Conservation (phyloP, 2,888 invertebrate genomes). For the Koerneria pararmatus region DNA sequence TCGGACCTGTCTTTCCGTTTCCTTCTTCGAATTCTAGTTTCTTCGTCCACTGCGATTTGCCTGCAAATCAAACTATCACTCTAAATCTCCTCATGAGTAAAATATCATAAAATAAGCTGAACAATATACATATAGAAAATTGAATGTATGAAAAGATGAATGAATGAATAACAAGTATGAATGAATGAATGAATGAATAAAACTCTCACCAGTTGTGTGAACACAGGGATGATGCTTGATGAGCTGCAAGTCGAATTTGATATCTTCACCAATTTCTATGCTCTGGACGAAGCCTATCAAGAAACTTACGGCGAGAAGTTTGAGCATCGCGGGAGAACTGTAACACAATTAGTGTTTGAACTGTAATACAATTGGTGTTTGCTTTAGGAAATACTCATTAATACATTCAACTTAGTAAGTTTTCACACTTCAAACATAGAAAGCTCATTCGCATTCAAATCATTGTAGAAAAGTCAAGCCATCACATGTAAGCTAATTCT, state of each 20-base stretch:
- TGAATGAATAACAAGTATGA: not conserved
- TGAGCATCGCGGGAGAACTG: too few relatives aligned
- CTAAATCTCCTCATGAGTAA: conserved; percentile 10
- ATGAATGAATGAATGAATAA: not conserved
- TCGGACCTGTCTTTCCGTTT: conserved; percentile 48
- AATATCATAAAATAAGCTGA: not conserved
- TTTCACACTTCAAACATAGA: too few relatives aligned
- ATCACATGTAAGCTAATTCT: too few relatives aligned
- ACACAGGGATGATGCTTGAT: conserved; percentile 57
- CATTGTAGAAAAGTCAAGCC: too few relatives aligned
- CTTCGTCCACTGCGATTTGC: conserved; percentile 49
- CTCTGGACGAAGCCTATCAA: too few relatives aligned
- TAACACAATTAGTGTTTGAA: too few relatives aligned
- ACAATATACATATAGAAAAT: conserved; percentile 17
- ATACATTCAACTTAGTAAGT: too few relatives aligned
- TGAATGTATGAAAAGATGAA: not conserved
- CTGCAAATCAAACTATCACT: conserved; percentile 26
- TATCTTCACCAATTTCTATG: conserved; percentile 48
- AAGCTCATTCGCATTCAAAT: too few relatives aligned
- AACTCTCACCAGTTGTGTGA: conserved; percentile 18
- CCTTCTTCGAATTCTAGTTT: conserved; percentile 57
- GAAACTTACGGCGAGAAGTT: too few relatives aligned
- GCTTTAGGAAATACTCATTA: too few relatives aligned
- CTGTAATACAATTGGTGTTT: too few relatives aligned
- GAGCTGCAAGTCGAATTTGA: conserved; percentile 50